Evolutionary conservation across 1,140 invertebrate genomes (phyloP).

Genomic region (Lordiphosa mommai): DNA sequence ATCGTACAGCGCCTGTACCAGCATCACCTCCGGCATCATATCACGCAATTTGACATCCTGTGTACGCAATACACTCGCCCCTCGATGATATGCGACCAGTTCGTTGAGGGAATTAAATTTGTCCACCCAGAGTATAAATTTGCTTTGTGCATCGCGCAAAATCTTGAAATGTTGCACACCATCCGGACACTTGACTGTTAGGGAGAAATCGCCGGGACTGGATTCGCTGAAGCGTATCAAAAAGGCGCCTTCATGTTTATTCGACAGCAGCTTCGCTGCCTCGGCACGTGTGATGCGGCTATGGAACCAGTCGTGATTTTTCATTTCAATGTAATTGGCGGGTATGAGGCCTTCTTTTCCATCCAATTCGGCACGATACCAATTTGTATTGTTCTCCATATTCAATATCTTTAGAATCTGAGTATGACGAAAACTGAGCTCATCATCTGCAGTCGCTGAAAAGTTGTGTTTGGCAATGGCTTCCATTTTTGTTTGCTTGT

Average conservation of each 20-base stretch:
- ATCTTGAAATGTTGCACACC: conserved; percentile 99
- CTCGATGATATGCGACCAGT: conserved; percentile 99
- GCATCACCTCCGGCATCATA: conserved; percentile 95
- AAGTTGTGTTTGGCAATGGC: no score
- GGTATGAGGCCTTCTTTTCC: conserved; percentile 99
- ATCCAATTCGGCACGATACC: conserved; percentile 99
- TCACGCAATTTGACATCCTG: conserved; percentile 98
- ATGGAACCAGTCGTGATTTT: conserved; percentile 98
- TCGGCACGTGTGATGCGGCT: conserved; percentile 97
- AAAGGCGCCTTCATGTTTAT: conserved; percentile 98
- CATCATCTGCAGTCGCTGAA: no score
- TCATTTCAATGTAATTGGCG: conserved; percentile 99
- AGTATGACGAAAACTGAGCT: no score
- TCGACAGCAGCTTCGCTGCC: conserved; percentile 95
- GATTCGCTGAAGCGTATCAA: conserved; percentile 99
- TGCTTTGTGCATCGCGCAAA: conserved; percentile 95
- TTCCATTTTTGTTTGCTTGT: no score
- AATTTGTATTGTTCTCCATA: conserved; percentile 99
- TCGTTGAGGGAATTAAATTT: conserved; percentile 99
- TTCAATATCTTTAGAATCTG: conserved; percentile 99
- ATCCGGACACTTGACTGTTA: conserved; percentile 99
- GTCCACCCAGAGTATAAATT: conserved; percentile 99
- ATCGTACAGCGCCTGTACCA: conserved; percentile 98
- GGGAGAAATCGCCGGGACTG: conserved; percentile 98
- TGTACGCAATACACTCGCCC: conserved; percentile 96